Evolutionary conservation across 2,888 invertebrate species (phyloP), one percentile per base, ranked within the genome.

Genomic region (Drosophila ustulata): DNA sequence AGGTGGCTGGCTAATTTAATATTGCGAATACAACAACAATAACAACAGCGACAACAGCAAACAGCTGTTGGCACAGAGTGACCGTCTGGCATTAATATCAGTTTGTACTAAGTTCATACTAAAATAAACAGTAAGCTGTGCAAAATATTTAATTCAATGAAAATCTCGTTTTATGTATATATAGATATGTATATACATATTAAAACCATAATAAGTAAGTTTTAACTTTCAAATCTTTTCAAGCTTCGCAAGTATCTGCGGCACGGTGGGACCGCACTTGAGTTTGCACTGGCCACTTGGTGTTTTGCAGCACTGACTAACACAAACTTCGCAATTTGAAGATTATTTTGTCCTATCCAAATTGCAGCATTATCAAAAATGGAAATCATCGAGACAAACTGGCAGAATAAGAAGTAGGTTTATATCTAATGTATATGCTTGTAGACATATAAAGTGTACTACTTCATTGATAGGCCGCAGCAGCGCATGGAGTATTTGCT

Each of bases 401-500:
- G 75, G 75, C 75, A 75, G 25, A 64, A 78, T 45, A 57, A 78
- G 8, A 39, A 39, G 75, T 75, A 50, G 62, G 43, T 7, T 37
- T n/a, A 37, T 37, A 5, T n/a, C 11, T n/a, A 34, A 11, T 34
- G 11, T 4, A 4, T 34, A 34, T 34, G 8, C 9, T 9, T 34
- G 9, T 9, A 11, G 41, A 9, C 25, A 26, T 7, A 13, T 37
- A 26, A 8, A 18, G 2, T 1, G 0, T 9, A 18, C 9, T 26
- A 5, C 28, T 57, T 13, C 7, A 11, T 47, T 23, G 18, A 0
- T 49, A 73, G 71, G 7, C 73, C 77, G 1, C 62, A 61, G 1
- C 51, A 69, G 1, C 82, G 80, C 30, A 82, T 80, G 80, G 47
- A 75, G 13, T 50, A 82, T 57, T 58, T 80, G 45, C 49, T 80